phyloP scores from a whole-genome alignment of 2,888 invertebrate species.

The Drosophila dives region DNA sequence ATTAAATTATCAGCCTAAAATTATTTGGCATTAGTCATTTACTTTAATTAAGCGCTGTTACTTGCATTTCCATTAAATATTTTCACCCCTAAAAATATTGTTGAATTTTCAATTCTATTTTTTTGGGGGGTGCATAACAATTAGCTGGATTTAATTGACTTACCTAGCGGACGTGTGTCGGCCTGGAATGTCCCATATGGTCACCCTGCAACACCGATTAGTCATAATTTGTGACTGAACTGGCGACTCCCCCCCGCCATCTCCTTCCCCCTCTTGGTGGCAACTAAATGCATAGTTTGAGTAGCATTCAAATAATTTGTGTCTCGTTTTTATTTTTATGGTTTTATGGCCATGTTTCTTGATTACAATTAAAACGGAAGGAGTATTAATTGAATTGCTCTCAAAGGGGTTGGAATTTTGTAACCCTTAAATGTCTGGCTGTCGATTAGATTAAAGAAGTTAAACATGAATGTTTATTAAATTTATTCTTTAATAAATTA shows the following conservation, averaged over 20 bases:
- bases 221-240: constrained; percentile 56
- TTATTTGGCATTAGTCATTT: constrained; percentile 56
- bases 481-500: not conserved
- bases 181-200: constrained; percentile 58
- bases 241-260: not conserved
- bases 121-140: constrained; percentile 39
- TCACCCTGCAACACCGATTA: constrained; percentile 49
- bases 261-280: too few relatives aligned
- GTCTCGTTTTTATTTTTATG: constrained; percentile 45
- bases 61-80: constrained; percentile 23
- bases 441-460: not conserved
- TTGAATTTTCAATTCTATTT: constrained; percentile 14
- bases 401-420: constrained; percentile 32
- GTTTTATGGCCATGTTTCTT: constrained; percentile 47
- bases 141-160: constrained; percentile 54
- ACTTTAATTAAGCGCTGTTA: constrained; percentile 53
- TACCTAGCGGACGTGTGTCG: constrained; percentile 16
- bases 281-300: constrained; percentile 26
- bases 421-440: constrained; percentile 38
- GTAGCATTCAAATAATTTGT: constrained; percentile 43
- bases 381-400: constrained; percentile 44
- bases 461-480: not conserved
- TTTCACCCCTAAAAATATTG: constrained; percentile 6
- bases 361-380: constrained; percentile 23
- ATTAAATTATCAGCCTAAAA: constrained; percentile 30